Evolutionary conservation across 2,113 vertebrate genomes (phyloP).

Genomic region (Gymnobelideus leadbeateri): DNA sequence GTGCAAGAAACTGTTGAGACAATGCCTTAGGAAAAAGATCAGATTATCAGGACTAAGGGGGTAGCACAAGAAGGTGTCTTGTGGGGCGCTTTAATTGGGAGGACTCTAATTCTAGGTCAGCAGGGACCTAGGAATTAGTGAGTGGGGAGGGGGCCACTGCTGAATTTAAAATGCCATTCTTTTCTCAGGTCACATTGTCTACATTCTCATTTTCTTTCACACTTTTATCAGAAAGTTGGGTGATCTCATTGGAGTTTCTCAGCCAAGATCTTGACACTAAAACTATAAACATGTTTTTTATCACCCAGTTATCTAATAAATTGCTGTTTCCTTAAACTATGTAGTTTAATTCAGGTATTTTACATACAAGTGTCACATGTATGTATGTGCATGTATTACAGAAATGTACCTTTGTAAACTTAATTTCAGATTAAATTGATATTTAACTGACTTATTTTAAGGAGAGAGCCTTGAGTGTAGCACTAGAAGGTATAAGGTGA

Average conservation of each 20-base stretch:
- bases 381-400: too few species aligned
- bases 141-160: background rate
- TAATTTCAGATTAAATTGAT: background rate
- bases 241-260: background rate
- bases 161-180: constrained; percentile 39
- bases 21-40: constrained; percentile 22
- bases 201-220: background rate
- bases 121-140: background rate
- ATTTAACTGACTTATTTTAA: background rate
- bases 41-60: background rate
- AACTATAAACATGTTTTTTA: background rate
- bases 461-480: background rate
- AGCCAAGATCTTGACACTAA: background rate
- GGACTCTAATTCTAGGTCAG: background rate
- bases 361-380: background rate
- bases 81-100: background rate
- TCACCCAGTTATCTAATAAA: background rate
- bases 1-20: background rate
- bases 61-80: background rate
- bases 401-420: background rate
- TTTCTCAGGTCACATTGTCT: background rate
- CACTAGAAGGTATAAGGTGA: background rate
- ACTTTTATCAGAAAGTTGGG: background rate
- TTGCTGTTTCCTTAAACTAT: background rate
- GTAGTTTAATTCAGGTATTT: background rate